Conservation (phyloP, 2,113 vertebrate species). For the Narcine bancroftii region DNA sequence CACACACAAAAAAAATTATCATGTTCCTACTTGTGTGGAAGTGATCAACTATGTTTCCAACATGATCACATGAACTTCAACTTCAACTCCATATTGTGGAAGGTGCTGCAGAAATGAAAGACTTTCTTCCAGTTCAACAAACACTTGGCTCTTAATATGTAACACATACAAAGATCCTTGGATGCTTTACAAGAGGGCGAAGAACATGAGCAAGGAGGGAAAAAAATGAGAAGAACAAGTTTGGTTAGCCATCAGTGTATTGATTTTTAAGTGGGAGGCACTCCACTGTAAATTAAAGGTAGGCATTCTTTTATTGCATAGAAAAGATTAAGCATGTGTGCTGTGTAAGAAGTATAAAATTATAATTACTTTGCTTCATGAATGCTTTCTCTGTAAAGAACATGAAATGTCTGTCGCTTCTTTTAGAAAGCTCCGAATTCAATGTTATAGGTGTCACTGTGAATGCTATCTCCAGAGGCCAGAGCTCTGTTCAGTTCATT, state of each 20-base stretch:
- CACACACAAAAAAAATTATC: too few relatives aligned
- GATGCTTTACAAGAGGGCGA: not conserved
- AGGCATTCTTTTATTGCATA: not conserved
- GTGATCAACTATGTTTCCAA: too few relatives aligned
- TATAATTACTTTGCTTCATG: not conserved
- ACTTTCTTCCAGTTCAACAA: not conserved
- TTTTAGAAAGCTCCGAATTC: not conserved
- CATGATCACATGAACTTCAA: too few relatives aligned
- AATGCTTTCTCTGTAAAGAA: not conserved
- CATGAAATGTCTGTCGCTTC: not conserved
- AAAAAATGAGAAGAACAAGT: not conserved
- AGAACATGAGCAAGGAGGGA: not conserved
- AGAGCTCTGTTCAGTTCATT: slow-evolving; percentile 43
- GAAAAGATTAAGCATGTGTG: not conserved
- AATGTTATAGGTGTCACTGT: slow-evolving; percentile 41
- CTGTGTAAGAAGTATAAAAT: too few relatives aligned
- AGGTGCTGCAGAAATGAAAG: too few relatives aligned
- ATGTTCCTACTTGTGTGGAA: too few relatives aligned
- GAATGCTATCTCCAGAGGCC: slow-evolving; percentile 41
- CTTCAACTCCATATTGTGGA: too few relatives aligned
- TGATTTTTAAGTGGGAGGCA: not conserved
- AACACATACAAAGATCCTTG: not conserved
- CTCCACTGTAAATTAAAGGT: not conserved
- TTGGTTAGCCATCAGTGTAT: not conserved
- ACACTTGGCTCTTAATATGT: not conserved